Evolutionary conservation across 2,113 vertebrate species (phyloP).

Genomic region (Odontesthes bonariensis): DNA sequence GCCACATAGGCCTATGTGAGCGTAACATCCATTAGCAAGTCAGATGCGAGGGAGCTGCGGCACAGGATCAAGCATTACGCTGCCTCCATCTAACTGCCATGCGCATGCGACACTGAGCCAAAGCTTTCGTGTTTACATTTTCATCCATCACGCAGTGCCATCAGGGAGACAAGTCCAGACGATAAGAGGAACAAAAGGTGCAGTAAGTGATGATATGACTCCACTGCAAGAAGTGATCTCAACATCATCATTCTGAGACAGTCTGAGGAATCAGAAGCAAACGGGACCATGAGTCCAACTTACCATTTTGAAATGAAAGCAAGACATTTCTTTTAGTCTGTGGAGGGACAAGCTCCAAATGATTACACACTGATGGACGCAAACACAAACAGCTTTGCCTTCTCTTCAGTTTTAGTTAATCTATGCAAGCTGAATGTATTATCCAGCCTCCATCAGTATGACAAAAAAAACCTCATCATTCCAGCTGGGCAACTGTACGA

Average conservation of each 20-base stretch:
- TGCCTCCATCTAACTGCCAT: background rate
- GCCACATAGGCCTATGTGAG: background rate
- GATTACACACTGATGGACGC: background rate
- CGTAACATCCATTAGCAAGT: background rate
- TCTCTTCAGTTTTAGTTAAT: conserved; percentile 2
- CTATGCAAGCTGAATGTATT: conserved; percentile 8
- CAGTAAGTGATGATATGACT: background rate
- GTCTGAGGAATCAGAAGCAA: background rate
- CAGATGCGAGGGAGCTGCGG: background rate
- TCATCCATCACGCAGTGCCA: conserved; percentile 7
- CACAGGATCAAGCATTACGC: background rate
- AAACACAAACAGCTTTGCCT: conserved; percentile 4
- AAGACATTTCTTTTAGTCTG: conserved; percentile 3
- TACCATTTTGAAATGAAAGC: background rate
- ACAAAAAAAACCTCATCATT: conserved; percentile 46
- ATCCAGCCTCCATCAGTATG: conserved; percentile 5
- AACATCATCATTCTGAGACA: background rate
- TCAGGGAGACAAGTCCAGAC: conserved; percentile 23
- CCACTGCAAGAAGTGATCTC: background rate
- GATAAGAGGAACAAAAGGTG: conserved; percentile 14
- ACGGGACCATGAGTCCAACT: background rate
- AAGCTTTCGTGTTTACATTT: conserved; percentile 27
- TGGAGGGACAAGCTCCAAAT: background rate
- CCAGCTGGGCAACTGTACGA: conserved; percentile 1
- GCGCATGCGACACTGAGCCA: background rate